Conservation (phyloP, 2,888 invertebrate genomes). For the Halictus ligatus region DNA sequence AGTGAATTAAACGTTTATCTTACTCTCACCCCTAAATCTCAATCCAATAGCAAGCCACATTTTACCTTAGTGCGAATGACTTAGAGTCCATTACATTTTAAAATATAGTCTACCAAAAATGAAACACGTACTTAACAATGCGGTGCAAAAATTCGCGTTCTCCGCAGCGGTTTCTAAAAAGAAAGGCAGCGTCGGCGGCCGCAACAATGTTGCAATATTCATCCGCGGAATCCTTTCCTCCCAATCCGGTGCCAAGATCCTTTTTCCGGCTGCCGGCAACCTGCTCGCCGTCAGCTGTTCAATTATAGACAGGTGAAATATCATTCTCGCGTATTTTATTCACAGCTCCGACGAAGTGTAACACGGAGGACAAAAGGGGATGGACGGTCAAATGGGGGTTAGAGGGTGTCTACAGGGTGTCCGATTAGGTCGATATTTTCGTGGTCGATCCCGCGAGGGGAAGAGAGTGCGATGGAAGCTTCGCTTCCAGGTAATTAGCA, state of each 20-base stretch:
- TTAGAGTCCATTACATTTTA: neutral
- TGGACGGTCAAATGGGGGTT: neutral
- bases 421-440: neutral
- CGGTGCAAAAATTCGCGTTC: neutral
- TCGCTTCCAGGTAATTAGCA: neutral
- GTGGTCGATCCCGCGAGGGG: neutral
- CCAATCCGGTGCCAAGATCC: conserved; percentile 21
- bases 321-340: conserved; percentile 51
- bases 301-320: conserved; percentile 50
- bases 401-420: neutral
- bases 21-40: neutral
- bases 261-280: conserved; percentile 14
- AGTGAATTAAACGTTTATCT: too few species aligned
- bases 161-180: neutral
- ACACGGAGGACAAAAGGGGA: conserved; percentile 24
- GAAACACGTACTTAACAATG: neutral
- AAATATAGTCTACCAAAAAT: neutral
- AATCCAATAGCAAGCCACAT: neutral
- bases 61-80: neutral
- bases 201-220: conserved; percentile 39
- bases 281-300: conserved; percentile 32
- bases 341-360: conserved; percentile 28
- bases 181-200: neutral
- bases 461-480: neutral
- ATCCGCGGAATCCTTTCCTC: conserved; percentile 39